These are phyloP conservation scores for Nebria ingens DNA, from an alignment of 1,140 invertebrate genomes.

Conservation along the genomic window DNA sequence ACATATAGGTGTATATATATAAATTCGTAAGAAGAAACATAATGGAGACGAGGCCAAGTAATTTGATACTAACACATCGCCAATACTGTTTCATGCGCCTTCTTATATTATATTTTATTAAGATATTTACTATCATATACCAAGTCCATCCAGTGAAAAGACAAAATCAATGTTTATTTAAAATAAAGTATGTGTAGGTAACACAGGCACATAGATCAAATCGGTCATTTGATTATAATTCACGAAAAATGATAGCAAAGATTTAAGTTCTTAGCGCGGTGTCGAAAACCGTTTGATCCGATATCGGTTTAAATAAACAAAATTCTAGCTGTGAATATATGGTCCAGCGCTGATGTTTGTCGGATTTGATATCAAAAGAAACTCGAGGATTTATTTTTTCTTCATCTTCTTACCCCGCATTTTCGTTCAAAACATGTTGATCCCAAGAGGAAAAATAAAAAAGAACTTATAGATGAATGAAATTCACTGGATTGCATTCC, in stretches of 20 bases:
- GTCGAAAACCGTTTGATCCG: constrained; percentile 2
- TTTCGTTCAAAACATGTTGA: constrained; percentile 1
- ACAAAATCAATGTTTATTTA: too few relatives aligned
- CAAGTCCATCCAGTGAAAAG: too few relatives aligned
- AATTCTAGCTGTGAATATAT: not conserved
- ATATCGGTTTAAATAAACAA: constrained; percentile 4
- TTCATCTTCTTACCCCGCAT: not conserved
- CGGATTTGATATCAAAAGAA: constrained; percentile 7
- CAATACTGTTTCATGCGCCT: too few relatives aligned
- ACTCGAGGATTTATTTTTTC: not conserved
- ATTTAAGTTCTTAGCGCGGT: not conserved
- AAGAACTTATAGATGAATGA: not conserved
- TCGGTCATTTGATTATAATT: too few relatives aligned
- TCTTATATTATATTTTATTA: too few relatives aligned
- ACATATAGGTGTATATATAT: too few relatives aligned
- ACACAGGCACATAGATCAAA: too few relatives aligned
- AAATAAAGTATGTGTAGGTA: too few relatives aligned
- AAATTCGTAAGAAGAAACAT: too few relatives aligned
- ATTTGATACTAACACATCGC: too few relatives aligned
- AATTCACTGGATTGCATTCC: not conserved
- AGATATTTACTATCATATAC: too few relatives aligned
- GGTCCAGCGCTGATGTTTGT: not conserved
- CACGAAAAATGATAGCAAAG: not conserved
- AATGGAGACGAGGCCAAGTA: too few relatives aligned
- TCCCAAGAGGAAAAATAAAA: constrained; percentile 1